Evolutionary conservation across 2,113 vertebrate genomes (phyloP).

Genomic region (Vireo altiloquus): DNA sequence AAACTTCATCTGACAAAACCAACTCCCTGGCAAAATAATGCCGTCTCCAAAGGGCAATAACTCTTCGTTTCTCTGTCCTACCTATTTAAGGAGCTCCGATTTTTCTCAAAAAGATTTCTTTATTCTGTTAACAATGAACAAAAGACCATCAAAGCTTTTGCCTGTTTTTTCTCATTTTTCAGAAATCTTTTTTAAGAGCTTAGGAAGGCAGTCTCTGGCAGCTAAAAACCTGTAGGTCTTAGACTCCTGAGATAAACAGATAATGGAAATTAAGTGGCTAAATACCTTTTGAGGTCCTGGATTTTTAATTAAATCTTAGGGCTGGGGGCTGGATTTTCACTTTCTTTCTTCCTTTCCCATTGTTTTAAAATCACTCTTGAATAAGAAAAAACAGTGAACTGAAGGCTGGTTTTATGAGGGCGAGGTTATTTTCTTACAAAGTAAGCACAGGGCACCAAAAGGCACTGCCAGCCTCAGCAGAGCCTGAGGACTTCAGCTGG

Average conservation of each 20-base stretch:
- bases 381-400: not conserved
- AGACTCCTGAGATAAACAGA: not conserved
- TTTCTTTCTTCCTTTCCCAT: not conserved
- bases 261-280: not conserved
- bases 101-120: slow-evolving; percentile 63
- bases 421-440: not conserved
- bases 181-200: slow-evolving; percentile 33
- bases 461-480: not conserved
- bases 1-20: slow-evolving; percentile 57
- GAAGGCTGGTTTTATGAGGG: not conserved
- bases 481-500: not conserved
- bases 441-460: not conserved
- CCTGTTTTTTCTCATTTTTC: slow-evolving; percentile 5
- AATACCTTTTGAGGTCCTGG: not conserved
- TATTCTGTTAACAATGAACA: slow-evolving; percentile 19
- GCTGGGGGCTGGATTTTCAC: not conserved
- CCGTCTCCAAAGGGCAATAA: slow-evolving; percentile 45
- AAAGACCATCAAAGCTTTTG: slow-evolving; percentile 7
- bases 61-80: slow-evolving; percentile 44
- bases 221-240: not conserved
- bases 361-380: not conserved
- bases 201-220: slow-evolving; percentile 16
- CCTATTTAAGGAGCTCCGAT: slow-evolving; percentile 22
- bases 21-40: slow-evolving; percentile 42
- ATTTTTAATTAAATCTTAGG: not conserved